Percentiles rank a stretch among this genome's conserved stretches.
Evolutionary conservation across 2,888 invertebrate genomes (phyloP).

Genomic region (Agriopis marginaria): DNA sequence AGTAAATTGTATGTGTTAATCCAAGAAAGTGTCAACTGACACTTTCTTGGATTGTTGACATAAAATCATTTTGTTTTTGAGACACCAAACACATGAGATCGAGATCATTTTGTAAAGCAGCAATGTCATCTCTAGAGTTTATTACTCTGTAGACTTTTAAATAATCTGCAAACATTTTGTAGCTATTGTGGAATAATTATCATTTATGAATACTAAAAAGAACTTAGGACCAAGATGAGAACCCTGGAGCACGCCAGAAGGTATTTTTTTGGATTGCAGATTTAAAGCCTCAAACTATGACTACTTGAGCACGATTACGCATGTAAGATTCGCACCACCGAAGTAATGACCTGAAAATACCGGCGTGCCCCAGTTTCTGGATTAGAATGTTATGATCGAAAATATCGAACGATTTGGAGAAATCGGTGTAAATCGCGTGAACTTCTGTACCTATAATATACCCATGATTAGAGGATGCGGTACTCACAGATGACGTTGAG

Average conservation of each 20-base stretch:
- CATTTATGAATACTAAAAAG: no score
- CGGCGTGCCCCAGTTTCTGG: neutral
- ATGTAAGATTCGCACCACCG: neutral
- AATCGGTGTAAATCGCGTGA: neutral
- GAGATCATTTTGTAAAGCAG: no score
- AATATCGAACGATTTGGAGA: neutral
- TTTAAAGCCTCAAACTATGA: neutral
- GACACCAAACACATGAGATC: no score
- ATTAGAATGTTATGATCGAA: neutral
- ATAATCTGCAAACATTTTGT: no score
- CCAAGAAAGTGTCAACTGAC: no score
- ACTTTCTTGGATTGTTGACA: no score
- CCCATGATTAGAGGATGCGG: neutral
- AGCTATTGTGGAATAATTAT: no score
- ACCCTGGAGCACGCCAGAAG: neutral
- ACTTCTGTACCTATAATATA: neutral
- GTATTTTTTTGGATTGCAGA: neutral
- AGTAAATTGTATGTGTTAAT: no score
- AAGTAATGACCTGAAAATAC: neutral
- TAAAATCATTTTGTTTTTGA: no score
- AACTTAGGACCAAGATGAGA: no score
- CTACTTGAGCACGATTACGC: neutral
- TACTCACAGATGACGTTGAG: slow-evolving; percentile 95
- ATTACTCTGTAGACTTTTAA: no score
- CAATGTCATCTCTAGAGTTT: no score